Evolutionary conservation across 1,140 invertebrate genomes (phyloP).

Genomic region (Psix sp.): DNA sequence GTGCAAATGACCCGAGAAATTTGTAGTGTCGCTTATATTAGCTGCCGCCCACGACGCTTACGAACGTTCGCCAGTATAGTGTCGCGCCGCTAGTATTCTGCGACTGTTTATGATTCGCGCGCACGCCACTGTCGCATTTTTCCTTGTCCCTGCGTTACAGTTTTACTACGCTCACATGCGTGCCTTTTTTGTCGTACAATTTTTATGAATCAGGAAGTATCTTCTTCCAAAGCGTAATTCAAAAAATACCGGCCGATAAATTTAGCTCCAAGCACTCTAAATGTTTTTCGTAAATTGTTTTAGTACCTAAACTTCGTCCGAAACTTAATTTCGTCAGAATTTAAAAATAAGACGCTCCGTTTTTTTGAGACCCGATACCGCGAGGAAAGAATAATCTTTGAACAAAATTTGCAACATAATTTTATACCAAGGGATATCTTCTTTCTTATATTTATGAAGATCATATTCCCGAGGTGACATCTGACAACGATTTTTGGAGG

Average conservation of each 20-base stretch:
- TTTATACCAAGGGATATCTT: conserved; percentile 9
- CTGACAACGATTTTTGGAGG: conserved; percentile 30
- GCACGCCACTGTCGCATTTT: conserved; percentile 26
- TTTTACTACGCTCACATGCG: not conserved
- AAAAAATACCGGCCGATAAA: too few species aligned
- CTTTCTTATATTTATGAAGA: conserved; percentile 22
- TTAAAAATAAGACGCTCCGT: too few species aligned
- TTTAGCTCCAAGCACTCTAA: too few species aligned
- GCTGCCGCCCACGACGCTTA: conserved; percentile 49
- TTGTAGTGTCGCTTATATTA: conserved; percentile 50
- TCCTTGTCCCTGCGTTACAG: conserved; percentile 9
- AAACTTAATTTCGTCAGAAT: too few species aligned
- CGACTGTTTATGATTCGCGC: conserved; percentile 37
- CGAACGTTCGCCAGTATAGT: too few species aligned
- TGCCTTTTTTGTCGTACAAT: too few species aligned
- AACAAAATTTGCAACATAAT: conserved; percentile 12
- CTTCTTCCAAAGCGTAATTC: too few species aligned
- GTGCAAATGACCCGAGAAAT: conserved; percentile 54
- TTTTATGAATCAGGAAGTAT: too few species aligned
- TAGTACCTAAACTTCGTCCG: too few species aligned
- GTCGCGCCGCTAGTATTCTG: conserved; percentile 22
- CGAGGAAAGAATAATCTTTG: not conserved
- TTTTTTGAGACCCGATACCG: too few species aligned
- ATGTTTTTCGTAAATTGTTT: too few species aligned
- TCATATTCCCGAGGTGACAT: conserved; percentile 19